phyloP scores from a whole-genome alignment of 2,797 vertebrate species.

The Pseudochirops cupreus region DNA sequence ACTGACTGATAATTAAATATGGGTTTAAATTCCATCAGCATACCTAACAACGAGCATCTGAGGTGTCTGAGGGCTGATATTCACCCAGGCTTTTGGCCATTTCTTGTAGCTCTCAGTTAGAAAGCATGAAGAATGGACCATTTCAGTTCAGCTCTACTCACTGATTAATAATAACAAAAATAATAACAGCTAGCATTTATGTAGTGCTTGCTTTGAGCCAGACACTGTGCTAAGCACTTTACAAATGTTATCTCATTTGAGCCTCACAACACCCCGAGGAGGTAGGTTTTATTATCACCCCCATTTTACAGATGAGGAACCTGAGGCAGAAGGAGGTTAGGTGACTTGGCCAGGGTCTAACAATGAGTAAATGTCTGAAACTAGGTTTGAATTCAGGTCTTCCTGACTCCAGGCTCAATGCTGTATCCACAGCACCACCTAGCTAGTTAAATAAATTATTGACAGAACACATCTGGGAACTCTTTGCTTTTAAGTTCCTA shows the following conservation, averaged over 20 bases:
- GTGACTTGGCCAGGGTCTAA: not conserved
- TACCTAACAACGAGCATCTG: not conserved
- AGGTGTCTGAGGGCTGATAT: not conserved
- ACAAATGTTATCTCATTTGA: not conserved
- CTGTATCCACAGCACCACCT: not conserved
- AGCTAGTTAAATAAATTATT: not conserved
- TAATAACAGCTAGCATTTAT: not conserved
- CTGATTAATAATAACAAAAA: not conserved
- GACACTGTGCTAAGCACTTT: not conserved
- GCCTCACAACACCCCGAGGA: not conserved
- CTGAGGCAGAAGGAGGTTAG: not conserved
- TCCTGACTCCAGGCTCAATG: not conserved
- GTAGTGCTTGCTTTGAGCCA: not conserved
- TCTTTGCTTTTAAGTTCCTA: not conserved
- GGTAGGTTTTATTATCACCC: not conserved
- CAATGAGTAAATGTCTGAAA: not conserved
- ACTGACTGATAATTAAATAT: not conserved
- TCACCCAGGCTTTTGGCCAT: not conserved
- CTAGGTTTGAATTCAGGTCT: not conserved
- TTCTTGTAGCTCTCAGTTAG: not conserved
- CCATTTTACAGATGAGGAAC: not conserved
- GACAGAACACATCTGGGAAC: not conserved
- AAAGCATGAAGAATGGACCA: not conserved
- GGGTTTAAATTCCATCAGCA: rapidly evolving
- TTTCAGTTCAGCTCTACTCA: not conserved